Evolutionary conservation across 1,140 invertebrate genomes (phyloP), one percentile per base, ranked within the genome.

Genomic region (Caenorhabditis inopinata): DNA sequence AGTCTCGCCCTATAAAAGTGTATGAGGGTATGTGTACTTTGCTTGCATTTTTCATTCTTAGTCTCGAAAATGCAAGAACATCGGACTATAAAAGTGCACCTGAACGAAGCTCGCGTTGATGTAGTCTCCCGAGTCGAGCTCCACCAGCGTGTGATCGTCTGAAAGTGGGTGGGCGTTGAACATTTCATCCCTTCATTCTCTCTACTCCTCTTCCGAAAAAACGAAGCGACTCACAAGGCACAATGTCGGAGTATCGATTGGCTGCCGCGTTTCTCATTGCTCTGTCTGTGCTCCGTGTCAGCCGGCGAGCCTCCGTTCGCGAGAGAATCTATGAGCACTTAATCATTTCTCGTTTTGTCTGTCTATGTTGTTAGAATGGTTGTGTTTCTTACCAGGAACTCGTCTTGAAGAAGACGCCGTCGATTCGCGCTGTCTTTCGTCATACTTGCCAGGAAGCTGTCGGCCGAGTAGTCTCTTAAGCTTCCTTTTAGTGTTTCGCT

Each of bases 91-190:
- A 75, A 47, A 42, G 53, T 53, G 32, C 53, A 78, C 76, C 35
- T 78, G 49, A 46, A 78, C 53, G 49, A 78, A 78, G 29, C 76
- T 78, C 18, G 76, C 76, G 47, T 78, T 78, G 32, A 78, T 78
- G 76, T 78, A 78, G 23, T 78, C 76, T 16, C 76, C 76, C 4
- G 32, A 42, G 23, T 47, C 32, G 49, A 78, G 51, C 23, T 47
- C 27, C 14, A 78, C 76, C 5, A 51, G 49, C 21, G 49, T 78
- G 32, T 78, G 49, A 47, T 78, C 76, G 38, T 78, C 76, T 78
- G 53, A 78, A 78, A 53, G 38, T 45, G 5, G 48, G 48, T 23
- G 48, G 48, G 58, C 3, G 23, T 16, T 68, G 58, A 68, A n/a
- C n/a, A n/a, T n/a, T n/a, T n/a, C n/a, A n/a, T n/a, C n/a, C 58